Evolutionary conservation across 2,113 vertebrate species (phyloP).

Genomic region (Nothobranchius furzeri): DNA sequence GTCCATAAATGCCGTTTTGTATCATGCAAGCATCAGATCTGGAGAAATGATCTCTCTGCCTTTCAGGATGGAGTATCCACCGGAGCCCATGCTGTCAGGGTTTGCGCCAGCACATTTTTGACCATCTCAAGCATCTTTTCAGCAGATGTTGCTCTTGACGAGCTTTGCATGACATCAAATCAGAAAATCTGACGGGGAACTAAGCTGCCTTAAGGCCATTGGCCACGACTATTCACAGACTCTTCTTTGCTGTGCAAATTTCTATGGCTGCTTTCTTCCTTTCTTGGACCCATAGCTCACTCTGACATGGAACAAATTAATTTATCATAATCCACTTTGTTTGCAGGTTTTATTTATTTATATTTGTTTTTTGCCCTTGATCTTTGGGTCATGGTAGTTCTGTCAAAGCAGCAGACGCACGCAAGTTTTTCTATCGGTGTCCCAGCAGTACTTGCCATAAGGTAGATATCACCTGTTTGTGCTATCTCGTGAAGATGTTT

Average conservation of each 20-base stretch:
- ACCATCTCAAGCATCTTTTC: constrained; percentile 78
- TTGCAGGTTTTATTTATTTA: constrained; percentile 34
- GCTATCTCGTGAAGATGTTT: constrained; percentile 13
- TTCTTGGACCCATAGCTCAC: constrained; percentile 46
- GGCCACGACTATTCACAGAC: constrained; percentile 47
- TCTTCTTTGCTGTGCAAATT: constrained; percentile 62
- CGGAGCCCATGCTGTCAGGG: constrained; percentile 57
- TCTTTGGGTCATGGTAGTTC: constrained; percentile 37
- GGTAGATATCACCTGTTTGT: constrained; percentile 57
- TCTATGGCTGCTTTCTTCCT: constrained; percentile 39
- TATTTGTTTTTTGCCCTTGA: constrained; percentile 39
- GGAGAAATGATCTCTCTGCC: constrained; percentile 35
- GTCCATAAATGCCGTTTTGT: constrained; percentile 39
- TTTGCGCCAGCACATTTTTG: constrained; percentile 74
- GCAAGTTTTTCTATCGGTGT: constrained; percentile 37
- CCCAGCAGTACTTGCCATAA: constrained; percentile 30
- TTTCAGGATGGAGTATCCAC: constrained; percentile 30
- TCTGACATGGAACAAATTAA: constrained; percentile 67
- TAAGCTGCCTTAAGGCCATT: constrained; percentile 71
- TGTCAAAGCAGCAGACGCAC: constrained; percentile 24
- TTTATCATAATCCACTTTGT: constrained; percentile 67
- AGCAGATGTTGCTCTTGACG: constrained; percentile 76
- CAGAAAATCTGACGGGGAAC: constrained; percentile 66
- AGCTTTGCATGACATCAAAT: constrained; percentile 72
- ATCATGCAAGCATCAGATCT: constrained; percentile 19